Conservation (phyloP, 2,888 invertebrate genomes). For the Athetis lepigone region DNA sequence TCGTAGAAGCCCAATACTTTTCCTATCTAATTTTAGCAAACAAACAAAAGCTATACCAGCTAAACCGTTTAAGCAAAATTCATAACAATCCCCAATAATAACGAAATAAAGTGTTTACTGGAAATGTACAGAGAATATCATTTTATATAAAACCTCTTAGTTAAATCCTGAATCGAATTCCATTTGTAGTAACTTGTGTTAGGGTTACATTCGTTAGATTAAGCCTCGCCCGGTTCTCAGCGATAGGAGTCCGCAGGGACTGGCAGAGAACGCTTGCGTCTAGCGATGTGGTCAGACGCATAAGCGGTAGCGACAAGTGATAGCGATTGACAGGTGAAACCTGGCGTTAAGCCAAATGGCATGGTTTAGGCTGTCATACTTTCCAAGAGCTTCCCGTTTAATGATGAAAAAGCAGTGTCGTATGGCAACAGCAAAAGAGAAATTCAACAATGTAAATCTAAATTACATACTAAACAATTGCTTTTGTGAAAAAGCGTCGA, state of each 20-base stretch:
- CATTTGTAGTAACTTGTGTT: conserved; percentile 86
- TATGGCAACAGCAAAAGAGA: no score
- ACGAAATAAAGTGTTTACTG: conserved; percentile 52
- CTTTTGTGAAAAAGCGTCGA: no score
- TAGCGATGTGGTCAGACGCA: conserved; percentile 54
- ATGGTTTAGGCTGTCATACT: no score
- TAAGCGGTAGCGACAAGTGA: conserved; percentile 15
- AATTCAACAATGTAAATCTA: no score
- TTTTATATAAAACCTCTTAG: conserved; percentile 79
- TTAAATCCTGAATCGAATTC: conserved; percentile 87
- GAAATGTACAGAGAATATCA: conserved; percentile 62
- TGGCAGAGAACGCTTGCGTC: conserved; percentile 73
- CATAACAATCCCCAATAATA: conserved; percentile 41
- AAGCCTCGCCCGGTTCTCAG: conserved; percentile 81
- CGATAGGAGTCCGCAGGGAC: conserved; percentile 85
- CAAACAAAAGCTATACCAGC: neutral
- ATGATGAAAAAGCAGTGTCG: no score
- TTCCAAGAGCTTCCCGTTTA: no score
- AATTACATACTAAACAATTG: no score
- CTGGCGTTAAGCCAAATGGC: no score
- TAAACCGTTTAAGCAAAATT: conserved; percentile 28
- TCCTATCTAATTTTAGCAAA: neutral
- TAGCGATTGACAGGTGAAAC: no score
- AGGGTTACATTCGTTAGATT: conserved; percentile 86
- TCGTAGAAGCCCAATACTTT: neutral